A percentile compares a stretch with the other conserved stretches of the same genome.
phyloP scores from a whole-genome alignment of 35 echinoderm and acorn worm genomes.

The Strongylocentrotus purpuratus region DNA sequence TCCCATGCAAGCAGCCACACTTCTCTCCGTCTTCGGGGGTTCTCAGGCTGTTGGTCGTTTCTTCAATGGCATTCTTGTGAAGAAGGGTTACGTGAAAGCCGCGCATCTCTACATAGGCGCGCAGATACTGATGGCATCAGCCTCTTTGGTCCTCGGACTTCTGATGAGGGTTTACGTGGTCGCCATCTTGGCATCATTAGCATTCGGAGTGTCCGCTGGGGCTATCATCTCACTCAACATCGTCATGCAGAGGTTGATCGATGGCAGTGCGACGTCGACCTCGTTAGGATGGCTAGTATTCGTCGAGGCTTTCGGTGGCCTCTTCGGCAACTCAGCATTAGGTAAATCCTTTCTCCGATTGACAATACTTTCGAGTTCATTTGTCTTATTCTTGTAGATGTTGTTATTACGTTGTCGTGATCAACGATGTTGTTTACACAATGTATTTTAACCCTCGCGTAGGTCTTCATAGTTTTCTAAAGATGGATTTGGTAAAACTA shows the following conservation, averaged over 20 bases:
- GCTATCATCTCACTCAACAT: constrained; percentile 23
- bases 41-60: constrained; percentile 33
- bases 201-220: not conserved
- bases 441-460: no score
- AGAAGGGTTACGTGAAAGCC: not conserved
- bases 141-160: not conserved
- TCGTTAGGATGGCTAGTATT: constrained; percentile 16
- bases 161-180: constrained; percentile 11
- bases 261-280: not conserved
- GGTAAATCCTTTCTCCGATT: not conserved
- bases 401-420: not conserved
- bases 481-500: no score
- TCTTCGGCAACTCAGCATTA: not conserved
- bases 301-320: not conserved
- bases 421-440: no score
- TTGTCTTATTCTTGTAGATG: not conserved
- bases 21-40: not conserved
- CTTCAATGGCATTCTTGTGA: constrained; percentile 9
- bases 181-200: constrained; percentile 12
- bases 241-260: constrained; percentile 38
- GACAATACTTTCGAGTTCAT: not conserved
- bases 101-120: not conserved
- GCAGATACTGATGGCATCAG: constrained; percentile 26
- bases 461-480: no score
- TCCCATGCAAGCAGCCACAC: not conserved